Evolutionary conservation across 1,140 invertebrate species (phyloP).

Genomic region (Orchesella cincta): DNA sequence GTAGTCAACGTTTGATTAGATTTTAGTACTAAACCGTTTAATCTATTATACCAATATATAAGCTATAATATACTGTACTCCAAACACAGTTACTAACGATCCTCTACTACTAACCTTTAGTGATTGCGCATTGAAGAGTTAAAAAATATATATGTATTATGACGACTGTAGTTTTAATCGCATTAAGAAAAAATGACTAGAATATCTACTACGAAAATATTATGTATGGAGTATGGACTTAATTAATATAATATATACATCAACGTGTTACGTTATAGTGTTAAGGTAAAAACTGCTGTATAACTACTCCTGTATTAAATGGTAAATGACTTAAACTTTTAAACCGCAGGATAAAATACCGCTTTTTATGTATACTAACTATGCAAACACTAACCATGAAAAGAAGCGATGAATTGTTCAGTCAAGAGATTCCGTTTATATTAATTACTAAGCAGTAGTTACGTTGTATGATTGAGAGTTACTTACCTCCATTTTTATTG

Average conservation of each 20-base stretch:
- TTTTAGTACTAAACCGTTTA: no score
- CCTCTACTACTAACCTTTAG: no score
- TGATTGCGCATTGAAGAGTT: neutral
- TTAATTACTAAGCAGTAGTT: neutral
- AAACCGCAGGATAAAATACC: no score
- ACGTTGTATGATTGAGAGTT: neutral
- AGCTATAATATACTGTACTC: neutral
- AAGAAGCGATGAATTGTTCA: neutral
- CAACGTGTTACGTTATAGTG: no score
- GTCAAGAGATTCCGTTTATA: neutral
- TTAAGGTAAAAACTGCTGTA: no score
- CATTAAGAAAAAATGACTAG: neutral
- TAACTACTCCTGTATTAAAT: no score
- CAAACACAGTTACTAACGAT: neutral
- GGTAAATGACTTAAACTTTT: no score
- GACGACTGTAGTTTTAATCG: neutral
- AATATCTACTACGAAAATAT: no score
- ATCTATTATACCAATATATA: neutral
- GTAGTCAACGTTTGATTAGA: conserved; percentile 44
- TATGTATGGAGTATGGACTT: no score
- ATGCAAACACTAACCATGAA: neutral
- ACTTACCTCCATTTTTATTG: neutral
- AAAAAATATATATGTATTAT: neutral
- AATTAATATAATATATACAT: no score
- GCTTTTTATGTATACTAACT: no score